phyloP scores from a whole-genome alignment of 37 sponge, comb jelly and placozoan species.

The Axinella damicornis region DNA sequence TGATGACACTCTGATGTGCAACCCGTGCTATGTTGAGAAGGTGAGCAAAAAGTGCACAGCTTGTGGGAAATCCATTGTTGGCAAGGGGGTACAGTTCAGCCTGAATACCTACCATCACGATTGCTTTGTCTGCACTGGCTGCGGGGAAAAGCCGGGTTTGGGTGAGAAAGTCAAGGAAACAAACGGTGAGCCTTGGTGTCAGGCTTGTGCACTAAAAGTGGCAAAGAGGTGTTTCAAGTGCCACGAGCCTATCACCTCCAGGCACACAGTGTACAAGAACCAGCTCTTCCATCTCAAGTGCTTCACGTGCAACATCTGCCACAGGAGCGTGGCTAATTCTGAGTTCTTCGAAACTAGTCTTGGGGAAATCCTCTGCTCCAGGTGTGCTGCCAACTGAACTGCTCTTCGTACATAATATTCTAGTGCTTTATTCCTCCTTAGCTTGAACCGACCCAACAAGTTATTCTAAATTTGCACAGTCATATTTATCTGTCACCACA shows the following conservation, averaged over 20 bases:
- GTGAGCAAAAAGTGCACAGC: constrained; percentile 37
- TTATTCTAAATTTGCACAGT: too few species aligned
- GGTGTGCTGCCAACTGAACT: constrained; percentile 12
- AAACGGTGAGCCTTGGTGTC: constrained; percentile 37
- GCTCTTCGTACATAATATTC: too few species aligned
- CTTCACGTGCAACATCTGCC: constrained; percentile 41
- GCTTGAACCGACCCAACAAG: too few species aligned
- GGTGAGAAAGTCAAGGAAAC: constrained; percentile 40
- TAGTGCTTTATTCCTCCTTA: too few species aligned
- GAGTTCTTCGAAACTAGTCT: constrained; percentile 26
- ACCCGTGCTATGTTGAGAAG: constrained; percentile 53
- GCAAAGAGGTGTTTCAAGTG: constrained; percentile 55
- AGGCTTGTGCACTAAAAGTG: constrained; percentile 37
- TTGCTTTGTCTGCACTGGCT: constrained; percentile 66
- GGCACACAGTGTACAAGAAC: constrained; percentile 32
- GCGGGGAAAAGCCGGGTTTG: background rate
- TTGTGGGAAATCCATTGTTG: constrained; percentile 45
- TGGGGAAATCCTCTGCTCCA: constrained; percentile 16
- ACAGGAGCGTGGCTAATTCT: background rate
- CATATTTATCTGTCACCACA: too few species aligned
- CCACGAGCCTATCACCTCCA: constrained; percentile 23
- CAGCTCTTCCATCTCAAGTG: constrained; percentile 37
- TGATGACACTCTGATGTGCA: constrained; percentile 62
- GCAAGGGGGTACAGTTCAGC: constrained; percentile 44
- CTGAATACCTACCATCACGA: constrained; percentile 57